phyloP scores from a whole-genome alignment of 2,888 invertebrate genomes.

The Tinea semifulvella region DNA sequence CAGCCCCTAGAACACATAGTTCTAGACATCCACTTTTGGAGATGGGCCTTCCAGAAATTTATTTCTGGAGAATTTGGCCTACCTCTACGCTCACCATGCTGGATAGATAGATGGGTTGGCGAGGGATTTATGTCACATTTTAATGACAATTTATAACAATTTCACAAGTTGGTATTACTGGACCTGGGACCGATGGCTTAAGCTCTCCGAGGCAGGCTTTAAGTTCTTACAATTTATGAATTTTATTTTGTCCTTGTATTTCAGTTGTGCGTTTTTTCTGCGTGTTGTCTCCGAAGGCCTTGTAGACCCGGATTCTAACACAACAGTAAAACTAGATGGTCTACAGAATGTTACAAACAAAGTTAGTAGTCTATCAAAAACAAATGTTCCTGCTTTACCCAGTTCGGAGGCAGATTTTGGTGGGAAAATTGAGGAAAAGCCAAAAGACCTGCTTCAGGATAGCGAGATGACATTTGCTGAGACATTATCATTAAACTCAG shows the following conservation, averaged over 20 bases:
- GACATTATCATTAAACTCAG: conserved; percentile 61
- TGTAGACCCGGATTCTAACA: conserved; percentile 25
- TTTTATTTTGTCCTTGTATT: conserved; percentile 5
- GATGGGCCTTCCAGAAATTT: no score
- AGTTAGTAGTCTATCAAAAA: conserved; percentile 22
- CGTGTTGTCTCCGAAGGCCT: conserved; percentile 68
- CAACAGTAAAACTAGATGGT: conserved; percentile 41
- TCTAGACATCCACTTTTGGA: no score
- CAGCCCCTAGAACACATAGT: no score
- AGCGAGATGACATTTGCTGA: conserved; percentile 61
- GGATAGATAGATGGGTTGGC: no score
- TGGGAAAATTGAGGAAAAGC: conserved; percentile 12
- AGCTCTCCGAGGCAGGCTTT: no score
- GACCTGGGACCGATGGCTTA: no score
- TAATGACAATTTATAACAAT: no score
- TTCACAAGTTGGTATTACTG: no score
- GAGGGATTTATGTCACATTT: no score
- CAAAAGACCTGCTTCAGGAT: conserved; percentile 24
- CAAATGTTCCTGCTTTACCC: conserved; percentile 2
- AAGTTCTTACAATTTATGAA: neutral
- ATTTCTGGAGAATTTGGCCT: no score
- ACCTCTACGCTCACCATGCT: no score
- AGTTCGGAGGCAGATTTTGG: neutral
- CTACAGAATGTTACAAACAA: conserved; percentile 49
- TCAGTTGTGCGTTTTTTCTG: conserved; percentile 67